Evolutionary conservation across 2,113 vertebrate species (phyloP), one percentile per base, ranked within the genome.

Genomic region (Potamarius usumacintae): DNA sequence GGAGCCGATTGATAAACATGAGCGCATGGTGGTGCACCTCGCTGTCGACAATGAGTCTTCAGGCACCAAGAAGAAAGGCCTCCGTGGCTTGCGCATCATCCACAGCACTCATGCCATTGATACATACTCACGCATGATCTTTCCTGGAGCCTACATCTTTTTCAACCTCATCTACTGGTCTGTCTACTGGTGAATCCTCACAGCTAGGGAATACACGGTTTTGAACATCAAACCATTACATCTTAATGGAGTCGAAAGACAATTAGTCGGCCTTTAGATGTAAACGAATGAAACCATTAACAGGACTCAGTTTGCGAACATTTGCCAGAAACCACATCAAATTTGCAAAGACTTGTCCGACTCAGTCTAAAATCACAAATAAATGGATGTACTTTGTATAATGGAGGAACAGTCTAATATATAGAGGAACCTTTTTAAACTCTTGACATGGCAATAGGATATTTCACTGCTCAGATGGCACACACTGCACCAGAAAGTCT

Each of bases 81-180:
- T 96, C 79, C 89, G 96, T 57, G 94, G 97, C 71, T 94, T 96
- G 87, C 92, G 94, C 55, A 95, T 99, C 91, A 97, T 98, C 91
- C 95, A 97, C 91, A 97, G 97, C 92, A 97, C 96, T 53, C 98
- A 99, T 0, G 92, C 96, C 83, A 99, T 99, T 4, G 98, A 99
- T 93, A 98, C 97, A 80, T 99, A 97, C 91, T 99, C 97, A 82
- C 96, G 97, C 91, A 88, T 98, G 93, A 97, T 99, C 93, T 99
- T 99, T 88, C 98, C 98, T 53, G 97, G 97, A 48, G 95, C 96
- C 25, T 99, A 97, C 88, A 97, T 98, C 93, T 94, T 99, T 93
- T 99, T 99, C 92, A 99, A 99, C 92, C 94, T 99, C 87, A 96
- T 99, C 93, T 99, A 99, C 90, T 99, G 98, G 98, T 97, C 95